Conservation (phyloP, 2,113 vertebrate genomes). For the Asarcornis scutulata region DNA sequence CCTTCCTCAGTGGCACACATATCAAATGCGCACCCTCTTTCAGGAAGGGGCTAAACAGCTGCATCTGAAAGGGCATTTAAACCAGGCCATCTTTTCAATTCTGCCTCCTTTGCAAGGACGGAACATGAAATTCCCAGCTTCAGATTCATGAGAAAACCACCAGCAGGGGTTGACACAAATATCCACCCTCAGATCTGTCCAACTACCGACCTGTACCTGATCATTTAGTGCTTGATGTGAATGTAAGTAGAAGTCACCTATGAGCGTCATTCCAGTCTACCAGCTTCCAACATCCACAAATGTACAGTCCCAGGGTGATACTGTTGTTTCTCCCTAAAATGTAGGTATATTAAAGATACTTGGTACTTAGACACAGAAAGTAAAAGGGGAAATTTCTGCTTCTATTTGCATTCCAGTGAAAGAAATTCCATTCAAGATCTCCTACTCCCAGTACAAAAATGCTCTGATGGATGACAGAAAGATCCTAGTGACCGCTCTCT, state of each 20-base stretch:
- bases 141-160: neutral
- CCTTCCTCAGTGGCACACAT: neutral
- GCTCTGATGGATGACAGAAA: slow-evolving; percentile 62
- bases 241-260: neutral
- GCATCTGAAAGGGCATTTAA: neutral
- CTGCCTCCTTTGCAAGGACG: neutral
- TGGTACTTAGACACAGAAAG: neutral
- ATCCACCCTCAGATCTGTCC: neutral
- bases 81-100: neutral
- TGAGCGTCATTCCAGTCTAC: neutral
- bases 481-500: slow-evolving; percentile 73
- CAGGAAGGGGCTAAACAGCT: neutral
- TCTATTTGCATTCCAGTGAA: slow-evolving; percentile 58
- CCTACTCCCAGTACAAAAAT: slow-evolving; percentile 65
- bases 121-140: neutral
- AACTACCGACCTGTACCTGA: neutral
- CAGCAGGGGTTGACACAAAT: neutral
- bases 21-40: neutral
- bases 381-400: neutral
- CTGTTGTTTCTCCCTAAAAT: neutral
- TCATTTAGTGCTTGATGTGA: neutral
- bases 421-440: slow-evolving; percentile 65
- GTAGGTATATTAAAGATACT: neutral
- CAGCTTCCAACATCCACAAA: neutral
- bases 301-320: neutral